Percentiles rank a stretch among this genome's conserved stretches.
These are phyloP conservation scores for Acrobasis consociella DNA, from an alignment of 2,888 invertebrate genomes.

Conservation along the genomic window DNA sequence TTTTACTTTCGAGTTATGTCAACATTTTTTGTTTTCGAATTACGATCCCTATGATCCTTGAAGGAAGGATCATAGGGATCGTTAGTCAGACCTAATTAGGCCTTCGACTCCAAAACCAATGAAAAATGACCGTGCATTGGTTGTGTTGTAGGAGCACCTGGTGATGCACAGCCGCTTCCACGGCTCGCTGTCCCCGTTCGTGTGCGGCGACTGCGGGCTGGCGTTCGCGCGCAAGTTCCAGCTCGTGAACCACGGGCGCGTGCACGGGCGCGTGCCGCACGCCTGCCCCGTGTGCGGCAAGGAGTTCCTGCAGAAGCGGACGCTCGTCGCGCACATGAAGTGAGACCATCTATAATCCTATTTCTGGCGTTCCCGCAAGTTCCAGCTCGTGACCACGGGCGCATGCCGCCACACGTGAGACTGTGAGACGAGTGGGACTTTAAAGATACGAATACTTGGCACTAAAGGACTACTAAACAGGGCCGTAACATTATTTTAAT, in stretches of 20 bases:
- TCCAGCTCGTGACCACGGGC: background rate
- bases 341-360: constrained; percentile 45
- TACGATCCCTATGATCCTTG: too few species aligned
- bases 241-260: constrained; percentile 91
- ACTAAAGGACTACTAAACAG: too few species aligned
- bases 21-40: too few species aligned
- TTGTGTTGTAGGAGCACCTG: constrained; percentile 78
- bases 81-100: too few species aligned
- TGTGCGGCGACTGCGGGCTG: constrained; percentile 94
- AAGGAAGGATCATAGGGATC: too few species aligned
- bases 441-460: too few species aligned
- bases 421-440: too few species aligned
- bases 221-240: constrained; percentile 94
- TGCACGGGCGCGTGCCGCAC: constrained; percentile 91
- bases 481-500: too few species aligned
- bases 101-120: too few species aligned
- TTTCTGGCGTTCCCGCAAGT: background rate
- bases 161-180: constrained; percentile 96
- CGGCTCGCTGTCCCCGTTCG: constrained; percentile 97
- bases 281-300: constrained; percentile 92
- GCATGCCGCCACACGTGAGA: too few species aligned
- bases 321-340: constrained; percentile 91
- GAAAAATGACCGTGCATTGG: too few species aligned
- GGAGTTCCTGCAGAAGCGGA: constrained; percentile 92
- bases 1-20: too few species aligned